Base-by-base conservation (phyloP, 2,888 invertebrate species). In the Anticlea derivata region DNA sequence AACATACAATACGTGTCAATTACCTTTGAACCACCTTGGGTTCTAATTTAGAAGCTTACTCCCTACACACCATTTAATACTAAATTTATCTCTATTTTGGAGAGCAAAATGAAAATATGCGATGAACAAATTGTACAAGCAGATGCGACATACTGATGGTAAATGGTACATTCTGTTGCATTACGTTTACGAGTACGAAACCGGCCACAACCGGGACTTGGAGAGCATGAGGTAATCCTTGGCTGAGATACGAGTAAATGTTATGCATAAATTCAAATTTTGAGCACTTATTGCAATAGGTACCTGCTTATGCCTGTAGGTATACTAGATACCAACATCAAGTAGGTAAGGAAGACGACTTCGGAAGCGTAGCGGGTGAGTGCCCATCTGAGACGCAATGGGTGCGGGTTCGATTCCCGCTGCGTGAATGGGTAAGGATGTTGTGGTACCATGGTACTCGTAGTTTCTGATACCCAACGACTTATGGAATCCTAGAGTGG, bases 81-180 rank as follows among this genome's bases (percentile, higher is more conserved):
- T n/a, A n/a, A n/a, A n/a, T n/a, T n/a, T n/a, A n/a, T n/a, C n/a
- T n/a, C n/a, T n/a, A n/a, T n/a, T n/a, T n/a, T n/a, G n/a, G n/a
- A n/a, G n/a, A n/a, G n/a, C n/a, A n/a, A 17, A 23, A 23, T 7
- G 5, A 23, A 23, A 23, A 23, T 30, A 1, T 27, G n/a, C n/a
- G n/a, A n/a, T n/a, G n/a, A 20, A 22, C 10, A 30, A 20, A 26
- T 12, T 22, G 35, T 17, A 23, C 46, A 46, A 38, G 38, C 30
- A 46, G 46, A 46, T 38, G 46, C 7, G 11, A 8, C 46, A 26
- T n/a, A 40, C 47, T 47, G 47, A 40, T 34, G 26, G 27, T 33
- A 29, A 12, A 10, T 7, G 23, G 23, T 23, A 23, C 4, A 1
- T 29, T 44, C 10, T 24, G 8, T 24, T 20, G 22, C 29, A 38